These are phyloP conservation scores for Apocheima hispidaria DNA, from an alignment of 2,888 invertebrate genomes.

Conservation along the genomic window DNA sequence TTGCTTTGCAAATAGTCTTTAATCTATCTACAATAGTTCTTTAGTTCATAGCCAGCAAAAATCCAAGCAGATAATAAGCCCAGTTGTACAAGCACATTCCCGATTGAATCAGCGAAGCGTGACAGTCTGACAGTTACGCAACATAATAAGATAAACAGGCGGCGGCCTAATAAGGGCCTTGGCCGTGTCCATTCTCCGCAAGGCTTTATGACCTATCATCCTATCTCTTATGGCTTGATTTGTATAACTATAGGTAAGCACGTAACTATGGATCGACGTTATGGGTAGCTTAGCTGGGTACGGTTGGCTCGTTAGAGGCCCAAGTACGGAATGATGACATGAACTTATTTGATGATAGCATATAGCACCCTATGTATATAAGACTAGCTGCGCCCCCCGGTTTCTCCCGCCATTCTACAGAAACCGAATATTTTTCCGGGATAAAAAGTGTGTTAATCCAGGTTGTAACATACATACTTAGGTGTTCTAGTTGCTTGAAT, in stretches of 20 bases:
- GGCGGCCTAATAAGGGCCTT: slow-evolving; percentile 36
- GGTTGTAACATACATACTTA: too few species aligned
- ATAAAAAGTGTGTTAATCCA: too few species aligned
- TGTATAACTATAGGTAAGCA: slow-evolving; percentile 8
- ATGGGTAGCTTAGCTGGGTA: slow-evolving; percentile 4
- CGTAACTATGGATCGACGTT: slow-evolving; percentile 6
- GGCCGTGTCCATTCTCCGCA: slow-evolving; percentile 31
- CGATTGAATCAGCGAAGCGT: slow-evolving; percentile 30
- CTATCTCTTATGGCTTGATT: slow-evolving; percentile 31
- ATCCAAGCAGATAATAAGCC: background rate
- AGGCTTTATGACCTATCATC: slow-evolving; percentile 37
- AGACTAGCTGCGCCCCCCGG: background rate
- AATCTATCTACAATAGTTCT: background rate
- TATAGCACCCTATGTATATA: background rate
- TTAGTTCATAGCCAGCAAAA: background rate
- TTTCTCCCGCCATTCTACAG: too few species aligned
- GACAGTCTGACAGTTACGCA: slow-evolving; percentile 29
- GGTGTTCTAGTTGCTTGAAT: too few species aligned
- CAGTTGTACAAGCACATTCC: background rate
- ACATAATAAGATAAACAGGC: slow-evolving; percentile 36
- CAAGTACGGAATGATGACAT: slow-evolving; percentile 11
- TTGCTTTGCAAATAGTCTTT: background rate
- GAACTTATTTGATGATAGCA: background rate
- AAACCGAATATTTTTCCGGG: too few species aligned
- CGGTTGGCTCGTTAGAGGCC: slow-evolving; percentile 6